Conservation (phyloP, 1,140 invertebrate species). For the Brachionus asplanchnoidis region DNA sequence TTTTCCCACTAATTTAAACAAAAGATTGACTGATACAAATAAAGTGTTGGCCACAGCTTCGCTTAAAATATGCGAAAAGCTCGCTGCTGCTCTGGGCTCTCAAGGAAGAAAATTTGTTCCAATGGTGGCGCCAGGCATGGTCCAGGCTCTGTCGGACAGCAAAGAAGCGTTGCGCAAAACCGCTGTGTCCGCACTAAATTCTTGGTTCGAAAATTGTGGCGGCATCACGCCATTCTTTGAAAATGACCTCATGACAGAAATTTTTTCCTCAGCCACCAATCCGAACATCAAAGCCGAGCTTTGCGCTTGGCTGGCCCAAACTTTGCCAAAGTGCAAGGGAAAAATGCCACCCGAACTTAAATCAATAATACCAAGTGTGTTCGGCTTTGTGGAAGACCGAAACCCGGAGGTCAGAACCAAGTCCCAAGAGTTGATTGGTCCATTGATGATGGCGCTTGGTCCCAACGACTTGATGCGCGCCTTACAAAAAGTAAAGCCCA, state of each 20-base stretch:
- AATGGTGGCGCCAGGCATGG: slow-evolving; percentile 74
- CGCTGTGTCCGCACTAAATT: slow-evolving; percentile 72
- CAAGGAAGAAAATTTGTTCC: slow-evolving; percentile 73
- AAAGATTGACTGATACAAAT: slow-evolving; percentile 40
- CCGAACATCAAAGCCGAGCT: slow-evolving; percentile 71
- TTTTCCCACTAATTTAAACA: slow-evolving; percentile 5
- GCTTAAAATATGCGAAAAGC: neutral
- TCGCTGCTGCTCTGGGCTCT: slow-evolving; percentile 60
- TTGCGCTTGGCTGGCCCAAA: slow-evolving; percentile 35
- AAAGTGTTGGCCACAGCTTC: slow-evolving; percentile 17
- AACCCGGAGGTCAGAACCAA: slow-evolving; percentile 83
- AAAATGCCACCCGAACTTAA: slow-evolving; percentile 63
- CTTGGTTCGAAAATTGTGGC: slow-evolving; percentile 70
- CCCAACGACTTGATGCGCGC: slow-evolving; percentile 74
- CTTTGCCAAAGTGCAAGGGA: neutral
- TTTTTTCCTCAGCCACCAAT: slow-evolving; percentile 70
- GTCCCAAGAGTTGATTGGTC: slow-evolving; percentile 77
- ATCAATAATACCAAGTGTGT: slow-evolving; percentile 77
- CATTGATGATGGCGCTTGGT: slow-evolving; percentile 85
- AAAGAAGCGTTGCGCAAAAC: slow-evolving; percentile 69
- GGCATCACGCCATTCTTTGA: slow-evolving; percentile 71
- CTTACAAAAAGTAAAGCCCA: slow-evolving; percentile 65
- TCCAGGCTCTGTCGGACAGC: slow-evolving; percentile 67
- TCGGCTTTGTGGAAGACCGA: slow-evolving; percentile 78
- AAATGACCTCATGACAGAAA: slow-evolving; percentile 79